Evolutionary conservation across 1,140 invertebrate genomes (phyloP).

Genomic region (Hylaeus anthracinus): DNA sequence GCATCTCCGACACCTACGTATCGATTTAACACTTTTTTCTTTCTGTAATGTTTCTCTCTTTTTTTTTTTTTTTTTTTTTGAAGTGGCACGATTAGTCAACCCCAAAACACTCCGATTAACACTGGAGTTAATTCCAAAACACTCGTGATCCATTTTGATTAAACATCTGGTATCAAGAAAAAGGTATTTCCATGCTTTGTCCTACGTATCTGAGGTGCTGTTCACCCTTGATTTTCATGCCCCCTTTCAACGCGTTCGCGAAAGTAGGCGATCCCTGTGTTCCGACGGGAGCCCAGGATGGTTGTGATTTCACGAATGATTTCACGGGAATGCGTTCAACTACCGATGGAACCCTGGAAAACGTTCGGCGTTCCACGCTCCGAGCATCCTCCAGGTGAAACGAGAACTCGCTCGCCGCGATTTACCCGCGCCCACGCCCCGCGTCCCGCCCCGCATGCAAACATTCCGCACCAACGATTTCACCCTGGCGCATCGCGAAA

Average conservation of each 20-base stretch:
- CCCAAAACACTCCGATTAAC: too few relatives aligned
- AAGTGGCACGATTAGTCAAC: too few relatives aligned
- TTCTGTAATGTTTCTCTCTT: too few relatives aligned
- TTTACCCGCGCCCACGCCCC: not conserved
- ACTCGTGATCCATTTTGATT: too few relatives aligned
- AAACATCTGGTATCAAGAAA: too few relatives aligned
- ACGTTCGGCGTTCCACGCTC: constrained; percentile 29
- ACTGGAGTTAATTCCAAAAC: too few relatives aligned
- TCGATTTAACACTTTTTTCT: not conserved
- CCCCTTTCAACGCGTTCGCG: not conserved
- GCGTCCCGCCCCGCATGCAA: constrained; percentile 13
- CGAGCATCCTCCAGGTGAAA: constrained; percentile 34
- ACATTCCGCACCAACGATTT: constrained; percentile 44
- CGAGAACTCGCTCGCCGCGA: constrained; percentile 18
- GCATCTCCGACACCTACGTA: not conserved
- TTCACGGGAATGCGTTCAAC: constrained; percentile 53
- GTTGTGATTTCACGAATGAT: constrained; percentile 64
- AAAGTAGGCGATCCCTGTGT: not conserved
- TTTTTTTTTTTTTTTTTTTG: too few relatives aligned
- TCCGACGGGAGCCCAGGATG: not conserved
- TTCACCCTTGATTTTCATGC: constrained; percentile 12
- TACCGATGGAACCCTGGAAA: constrained; percentile 43
- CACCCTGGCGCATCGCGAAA: constrained; percentile 39
- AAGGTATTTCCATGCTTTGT: too few relatives aligned
- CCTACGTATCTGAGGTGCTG: not conserved